phyloP scores from a whole-genome alignment of 2,797 vertebrate genomes.

The Tapirus indicus region DNA sequence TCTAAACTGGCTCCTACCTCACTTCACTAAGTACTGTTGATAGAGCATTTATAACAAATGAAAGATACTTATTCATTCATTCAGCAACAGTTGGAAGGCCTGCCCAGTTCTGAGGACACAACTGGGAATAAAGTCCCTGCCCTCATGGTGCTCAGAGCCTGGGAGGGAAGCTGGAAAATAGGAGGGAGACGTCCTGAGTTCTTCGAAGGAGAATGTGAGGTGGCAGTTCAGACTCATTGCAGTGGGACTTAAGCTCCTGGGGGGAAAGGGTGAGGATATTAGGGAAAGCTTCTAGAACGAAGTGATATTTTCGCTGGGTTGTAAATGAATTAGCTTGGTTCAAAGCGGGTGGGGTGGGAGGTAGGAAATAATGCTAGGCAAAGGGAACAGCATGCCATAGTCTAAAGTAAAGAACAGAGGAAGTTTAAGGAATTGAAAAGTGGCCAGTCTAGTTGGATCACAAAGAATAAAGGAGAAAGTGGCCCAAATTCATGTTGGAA shows the following conservation, averaged over 20 bases:
- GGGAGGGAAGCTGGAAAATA: not conserved
- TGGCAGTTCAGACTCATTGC: not conserved
- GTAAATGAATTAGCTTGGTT: not conserved
- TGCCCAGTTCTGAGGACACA: not conserved
- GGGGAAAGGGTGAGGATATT: not conserved
- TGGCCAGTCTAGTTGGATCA: not conserved
- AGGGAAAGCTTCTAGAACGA: conserved; percentile 1
- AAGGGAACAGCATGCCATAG: not conserved
- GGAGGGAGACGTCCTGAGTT: not conserved
- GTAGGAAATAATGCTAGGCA: not conserved
- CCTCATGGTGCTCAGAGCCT: not conserved
- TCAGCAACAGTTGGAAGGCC: not conserved
- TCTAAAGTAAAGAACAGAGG: not conserved
- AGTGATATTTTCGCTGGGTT: not conserved
- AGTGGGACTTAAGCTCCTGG: not conserved
- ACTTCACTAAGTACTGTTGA: not conserved
- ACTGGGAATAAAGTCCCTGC: not conserved
- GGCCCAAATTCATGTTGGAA: not conserved
- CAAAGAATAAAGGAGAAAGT: not conserved
- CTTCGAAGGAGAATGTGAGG: not conserved
- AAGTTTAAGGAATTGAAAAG: not conserved
- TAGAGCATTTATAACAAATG: not conserved
- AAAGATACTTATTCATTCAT: not conserved
- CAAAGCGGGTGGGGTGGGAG: not conserved
- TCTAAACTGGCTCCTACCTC: not conserved